Conservation (phyloP, 2,113 vertebrate species). For the Apus apus region DNA sequence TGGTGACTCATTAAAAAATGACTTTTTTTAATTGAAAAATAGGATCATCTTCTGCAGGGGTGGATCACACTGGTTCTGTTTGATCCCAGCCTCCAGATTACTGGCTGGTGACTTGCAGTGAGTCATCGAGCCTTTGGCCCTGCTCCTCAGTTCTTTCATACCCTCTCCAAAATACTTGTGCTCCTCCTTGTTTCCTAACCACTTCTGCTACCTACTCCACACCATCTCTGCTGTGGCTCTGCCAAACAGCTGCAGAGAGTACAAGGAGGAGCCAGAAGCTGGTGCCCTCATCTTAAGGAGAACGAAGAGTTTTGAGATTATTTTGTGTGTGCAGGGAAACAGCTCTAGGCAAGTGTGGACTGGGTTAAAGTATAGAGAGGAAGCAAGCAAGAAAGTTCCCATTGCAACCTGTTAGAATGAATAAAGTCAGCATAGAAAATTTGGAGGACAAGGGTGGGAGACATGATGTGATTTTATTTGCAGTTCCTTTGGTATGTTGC, state of each 20-base stretch:
- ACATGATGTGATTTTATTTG: neutral
- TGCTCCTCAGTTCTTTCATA: neutral
- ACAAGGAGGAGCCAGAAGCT: neutral
- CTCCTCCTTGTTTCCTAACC: slow-evolving; percentile 8
- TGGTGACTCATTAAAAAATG: too few species aligned
- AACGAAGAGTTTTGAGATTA: neutral
- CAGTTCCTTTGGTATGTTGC: neutral
- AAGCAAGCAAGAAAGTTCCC: neutral
- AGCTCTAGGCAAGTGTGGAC: neutral
- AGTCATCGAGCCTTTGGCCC: neutral
- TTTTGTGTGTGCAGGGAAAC: neutral
- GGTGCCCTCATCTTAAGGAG: neutral
- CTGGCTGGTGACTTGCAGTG: neutral
- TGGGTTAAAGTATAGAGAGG: neutral
- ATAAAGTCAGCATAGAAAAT: neutral
- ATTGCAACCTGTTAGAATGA: neutral
- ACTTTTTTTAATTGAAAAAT: neutral
- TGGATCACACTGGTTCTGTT: neutral
- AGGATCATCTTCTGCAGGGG: neutral
- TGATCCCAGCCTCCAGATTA: neutral
- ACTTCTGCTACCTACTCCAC: neutral
- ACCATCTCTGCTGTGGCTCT: neutral
- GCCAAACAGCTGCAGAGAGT: neutral
- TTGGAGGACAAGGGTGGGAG: neutral
- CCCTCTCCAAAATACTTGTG: slow-evolving; percentile 7